Base-by-base conservation (phyloP, 2,888 invertebrate species). In the Sympetrum striolatum region DNA sequence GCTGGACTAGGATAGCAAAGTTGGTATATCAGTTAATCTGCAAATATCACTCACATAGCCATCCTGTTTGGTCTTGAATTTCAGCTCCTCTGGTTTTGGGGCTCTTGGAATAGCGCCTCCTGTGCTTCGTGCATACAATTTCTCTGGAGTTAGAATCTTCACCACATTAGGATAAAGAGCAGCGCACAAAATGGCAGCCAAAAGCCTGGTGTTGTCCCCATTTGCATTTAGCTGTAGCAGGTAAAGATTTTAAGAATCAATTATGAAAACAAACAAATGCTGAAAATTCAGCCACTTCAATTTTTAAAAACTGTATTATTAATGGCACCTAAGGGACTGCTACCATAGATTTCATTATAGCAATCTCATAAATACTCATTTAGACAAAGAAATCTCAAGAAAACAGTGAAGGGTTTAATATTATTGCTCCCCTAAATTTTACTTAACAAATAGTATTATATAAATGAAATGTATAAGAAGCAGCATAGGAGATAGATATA, bases 131-230 rank as follows among this genome's bases (percentile, higher is more conserved):
- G 92, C 95, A 93, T 96, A 97, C 0, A 96, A 96, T 93, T 97
- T 97, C 92, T 97, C 97, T 0, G 97, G 97, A 0, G 97, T 97
- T 90, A 97, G 94, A 12, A 97, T 96, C 94, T 97, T 97, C 0
- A 98, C 97, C 58, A 99, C 96, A 93, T 98, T 98, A 0, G 99
- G 99, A 94, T 99, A 99, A 35, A 98, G 94, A 0, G 99, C 98
- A 2, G 98, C 98, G 93, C 98, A 98, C 80, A 99, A 94, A 44
- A 98, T 96, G 0, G 98, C 98, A 90, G 97, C 95, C 35, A 98
- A 93, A n/a, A 98, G 93, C 91, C 96, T 95, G 91, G 96, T 95
- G 92, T 97, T 97, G 8, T 96, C 96, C 4, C 96, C 96, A 92
- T 98, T 97, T 14, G 94, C 94, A 93, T 97, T 97, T 58, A 97